phyloP scores from a whole-genome alignment of 2,888 invertebrate genomes.

The Neoascia interrupta region DNA sequence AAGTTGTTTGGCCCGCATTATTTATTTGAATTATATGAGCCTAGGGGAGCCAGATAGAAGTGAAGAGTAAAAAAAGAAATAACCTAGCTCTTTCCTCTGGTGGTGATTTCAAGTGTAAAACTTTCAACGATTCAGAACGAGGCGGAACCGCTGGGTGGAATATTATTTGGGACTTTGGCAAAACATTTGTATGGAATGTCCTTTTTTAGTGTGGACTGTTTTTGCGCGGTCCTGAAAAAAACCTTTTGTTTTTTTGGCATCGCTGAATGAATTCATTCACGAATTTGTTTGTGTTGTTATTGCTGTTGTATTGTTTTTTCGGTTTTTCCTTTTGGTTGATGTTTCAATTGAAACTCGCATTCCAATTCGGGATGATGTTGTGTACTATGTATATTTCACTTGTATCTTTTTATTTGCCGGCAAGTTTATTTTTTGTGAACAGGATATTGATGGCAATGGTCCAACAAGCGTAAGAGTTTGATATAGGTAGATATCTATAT shows the following conservation, averaged over 20 bases:
- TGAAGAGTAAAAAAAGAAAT: background rate
- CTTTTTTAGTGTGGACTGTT: constrained; percentile 20
- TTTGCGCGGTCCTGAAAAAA: constrained; percentile 49
- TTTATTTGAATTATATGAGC: constrained; percentile 69
- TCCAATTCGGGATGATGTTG: constrained; percentile 43
- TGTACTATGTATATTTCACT: constrained; percentile 6
- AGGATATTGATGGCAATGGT: background rate
- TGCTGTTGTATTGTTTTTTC: constrained; percentile 18
- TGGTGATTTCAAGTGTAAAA: constrained; percentile 66
- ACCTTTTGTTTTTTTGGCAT: constrained; percentile 50
- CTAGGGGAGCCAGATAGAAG: constrained; percentile 34
- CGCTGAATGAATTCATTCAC: constrained; percentile 59
- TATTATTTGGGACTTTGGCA: constrained; percentile 57
- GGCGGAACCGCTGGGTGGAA: constrained; percentile 44
- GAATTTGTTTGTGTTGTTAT: constrained; percentile 35
- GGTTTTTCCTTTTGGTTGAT: constrained; percentile 56
- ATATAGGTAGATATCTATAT: no score
- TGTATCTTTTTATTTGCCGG: constrained; percentile 43
- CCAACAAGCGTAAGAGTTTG: no score
- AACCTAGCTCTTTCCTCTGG: constrained; percentile 17
- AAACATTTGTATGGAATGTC: constrained; percentile 64
- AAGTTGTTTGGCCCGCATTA: constrained; percentile 51
- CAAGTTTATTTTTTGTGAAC: no score
- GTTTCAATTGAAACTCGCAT: constrained; percentile 57
- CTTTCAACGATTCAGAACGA: constrained; percentile 32